These are phyloP conservation scores for Rhinatrema bivittatum DNA, from an alignment of 2,797 vertebrate genomes.

Conservation along the genomic window DNA sequence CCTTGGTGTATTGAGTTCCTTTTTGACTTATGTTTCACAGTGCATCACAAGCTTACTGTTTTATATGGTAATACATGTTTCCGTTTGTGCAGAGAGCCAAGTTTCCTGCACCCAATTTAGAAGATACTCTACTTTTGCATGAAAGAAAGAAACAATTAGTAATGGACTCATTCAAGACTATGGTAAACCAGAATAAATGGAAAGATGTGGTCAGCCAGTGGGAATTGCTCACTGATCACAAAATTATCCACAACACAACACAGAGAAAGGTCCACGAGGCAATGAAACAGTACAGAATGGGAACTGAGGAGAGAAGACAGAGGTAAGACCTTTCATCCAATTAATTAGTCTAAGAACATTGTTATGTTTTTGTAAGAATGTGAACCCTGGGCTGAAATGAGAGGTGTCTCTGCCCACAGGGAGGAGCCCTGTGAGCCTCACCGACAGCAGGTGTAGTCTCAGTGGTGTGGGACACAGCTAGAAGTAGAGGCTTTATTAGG, in stretches of 20 bases:
- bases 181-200: constrained; percentile 39
- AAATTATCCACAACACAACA: constrained; percentile 31
- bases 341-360: background rate
- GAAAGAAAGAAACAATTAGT: constrained; percentile 32
- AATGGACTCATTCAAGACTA: constrained; percentile 33
- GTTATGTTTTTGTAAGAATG: too few relatives aligned
- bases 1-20: too few relatives aligned
- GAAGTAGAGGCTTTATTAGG: too few relatives aligned
- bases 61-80: too few relatives aligned
- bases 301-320: constrained; percentile 54
- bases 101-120: constrained; percentile 6
- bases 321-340: constrained; percentile 50
- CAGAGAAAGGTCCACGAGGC: constrained; percentile 42
- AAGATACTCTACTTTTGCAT: constrained; percentile 29
- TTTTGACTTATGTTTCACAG: too few relatives aligned
- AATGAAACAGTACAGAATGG: constrained; percentile 44
- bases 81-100: constrained; percentile 50
- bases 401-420: too few relatives aligned
- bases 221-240: constrained; percentile 44
- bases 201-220: constrained; percentile 38
- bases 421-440: too few relatives aligned
- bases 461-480: too few relatives aligned
- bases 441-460: too few relatives aligned
- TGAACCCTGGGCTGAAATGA: too few relatives aligned
- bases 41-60: too few relatives aligned